Evolutionary conservation across 2,888 invertebrate genomes (phyloP).

Genomic region (Drosophila pegasa): DNA sequence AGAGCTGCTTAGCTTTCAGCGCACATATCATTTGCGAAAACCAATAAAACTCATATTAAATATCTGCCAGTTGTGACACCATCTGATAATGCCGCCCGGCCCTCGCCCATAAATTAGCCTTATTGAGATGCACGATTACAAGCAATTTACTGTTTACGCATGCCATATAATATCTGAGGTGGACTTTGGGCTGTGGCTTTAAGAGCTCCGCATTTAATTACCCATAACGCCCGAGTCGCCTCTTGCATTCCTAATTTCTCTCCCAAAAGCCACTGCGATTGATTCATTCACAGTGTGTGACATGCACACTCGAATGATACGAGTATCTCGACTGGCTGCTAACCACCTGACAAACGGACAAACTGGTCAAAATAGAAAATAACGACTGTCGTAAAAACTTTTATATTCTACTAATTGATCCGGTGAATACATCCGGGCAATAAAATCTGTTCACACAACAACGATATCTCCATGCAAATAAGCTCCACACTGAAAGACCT

Average conservation of each 20-base stretch:
- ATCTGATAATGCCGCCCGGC: conserved; percentile 62
- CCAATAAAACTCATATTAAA: conserved; percentile 56
- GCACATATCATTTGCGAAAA: conserved; percentile 54
- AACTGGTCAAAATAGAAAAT: conserved; percentile 50
- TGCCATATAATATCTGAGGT: conserved; percentile 62
- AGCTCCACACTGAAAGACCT: background rate
- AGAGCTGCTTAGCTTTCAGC: conserved; percentile 37
- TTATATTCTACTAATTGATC: conserved; percentile 67
- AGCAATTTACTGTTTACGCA: conserved; percentile 73
- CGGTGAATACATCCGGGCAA: conserved; percentile 61
- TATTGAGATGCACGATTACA: conserved; percentile 73
- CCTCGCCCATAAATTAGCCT: conserved; percentile 57
- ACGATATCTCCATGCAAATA: conserved; percentile 4
- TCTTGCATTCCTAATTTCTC: conserved; percentile 57
- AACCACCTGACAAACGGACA: conserved; percentile 51
- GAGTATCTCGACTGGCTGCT: conserved; percentile 4
- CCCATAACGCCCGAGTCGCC: conserved; percentile 60
- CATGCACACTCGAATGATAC: conserved; percentile 43
- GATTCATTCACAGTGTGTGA: conserved; percentile 56
- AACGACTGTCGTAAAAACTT: conserved; percentile 61
- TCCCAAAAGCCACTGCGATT: conserved; percentile 21
- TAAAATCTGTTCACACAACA: conserved; percentile 52
- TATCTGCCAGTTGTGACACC: conserved; percentile 65
- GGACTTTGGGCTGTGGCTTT: conserved; percentile 25
- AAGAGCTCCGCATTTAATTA: conserved; percentile 67